Conservation (phyloP, 2,113 vertebrate genomes). For the Scolopax mira region DNA sequence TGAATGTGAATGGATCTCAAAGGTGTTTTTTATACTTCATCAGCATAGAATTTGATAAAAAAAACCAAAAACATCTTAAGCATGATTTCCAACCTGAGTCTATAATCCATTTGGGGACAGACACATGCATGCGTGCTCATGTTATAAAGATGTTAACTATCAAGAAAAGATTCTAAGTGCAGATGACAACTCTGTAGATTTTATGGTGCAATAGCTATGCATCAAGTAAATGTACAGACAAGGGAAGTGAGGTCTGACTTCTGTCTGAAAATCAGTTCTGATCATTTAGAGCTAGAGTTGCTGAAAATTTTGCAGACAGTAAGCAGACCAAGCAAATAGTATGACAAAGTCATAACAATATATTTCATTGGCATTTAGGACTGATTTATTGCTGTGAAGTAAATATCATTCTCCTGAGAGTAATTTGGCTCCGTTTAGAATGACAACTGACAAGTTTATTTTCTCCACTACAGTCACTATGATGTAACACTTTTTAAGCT, state of each 20-base stretch:
- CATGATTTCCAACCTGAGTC: not conserved
- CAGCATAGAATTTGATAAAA: not conserved
- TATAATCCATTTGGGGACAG: not conserved
- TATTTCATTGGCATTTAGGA: not conserved
- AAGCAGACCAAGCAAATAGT: not conserved
- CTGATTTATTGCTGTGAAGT: not conserved
- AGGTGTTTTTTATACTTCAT: fast-evolving
- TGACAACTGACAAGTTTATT: not conserved
- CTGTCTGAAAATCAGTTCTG: not conserved
- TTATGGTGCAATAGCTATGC: not conserved
- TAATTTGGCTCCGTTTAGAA: not conserved
- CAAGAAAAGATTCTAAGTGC: not conserved
- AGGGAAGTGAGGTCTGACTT: not conserved
- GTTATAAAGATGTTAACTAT: not conserved
- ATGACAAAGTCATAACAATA: not conserved
- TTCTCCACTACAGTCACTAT: not conserved
- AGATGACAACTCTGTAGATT: not conserved
- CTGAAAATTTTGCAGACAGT: not conserved
- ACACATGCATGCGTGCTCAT: fast-evolving
- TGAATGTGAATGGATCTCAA: not conserved
- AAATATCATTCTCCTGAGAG: not conserved
- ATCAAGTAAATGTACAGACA: not conserved
- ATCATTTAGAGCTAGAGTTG: not conserved
- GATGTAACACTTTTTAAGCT: not conserved
- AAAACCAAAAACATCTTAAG: not conserved